Base-by-base conservation (phyloP, 1,140 invertebrate species). In the Acromyrmex echinatior region DNA sequence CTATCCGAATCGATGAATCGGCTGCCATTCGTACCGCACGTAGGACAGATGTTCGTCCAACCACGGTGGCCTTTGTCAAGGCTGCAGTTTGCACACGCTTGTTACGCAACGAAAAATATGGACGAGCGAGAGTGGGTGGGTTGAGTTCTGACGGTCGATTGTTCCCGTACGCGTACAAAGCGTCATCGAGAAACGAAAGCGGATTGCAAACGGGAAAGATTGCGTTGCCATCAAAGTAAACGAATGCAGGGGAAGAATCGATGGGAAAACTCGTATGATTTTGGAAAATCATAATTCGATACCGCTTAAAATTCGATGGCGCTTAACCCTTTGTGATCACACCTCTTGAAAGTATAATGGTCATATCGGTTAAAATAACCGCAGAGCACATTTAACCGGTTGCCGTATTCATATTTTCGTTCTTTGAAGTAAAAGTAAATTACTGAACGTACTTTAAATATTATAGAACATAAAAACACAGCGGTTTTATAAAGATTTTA, bases 1-100 rank as follows among this genome's bases (percentile, higher is more conserved):
- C 25, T 12, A 74, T 68, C 78, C 73, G 56, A 66, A 84, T 2
- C 78, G 14, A 65, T 58, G 88, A 86, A 91, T 88, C 87, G 87
- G 90, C 81, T 53, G 60, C 45, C 35, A 51, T 88, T 87, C 63
- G 87, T 28, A 56, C 45, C 70, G 86, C 49, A 7, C 74, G 7
- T 66, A 86, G 84, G 90, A 91, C 90, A 91, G 89, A 91, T 91
- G 90, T 91, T 79, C 87, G 86, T 88, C 89, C 74, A 77, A 88
- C 79, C 87, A 86, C 73, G 81, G 68, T 76, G 86, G 80, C 81
- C 89, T 91, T 91, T 90, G 89, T 89, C 78, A 86, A 89, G 78
- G 89, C 86, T 87, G 70, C 58, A 86, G 90, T 91, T 87, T 87
- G 71, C 87, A 82, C 88, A 76, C 79, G 85, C 66, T 89, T 51